Conservation (phyloP, 2,888 invertebrate species). For the Anoncus sp. region DNA sequence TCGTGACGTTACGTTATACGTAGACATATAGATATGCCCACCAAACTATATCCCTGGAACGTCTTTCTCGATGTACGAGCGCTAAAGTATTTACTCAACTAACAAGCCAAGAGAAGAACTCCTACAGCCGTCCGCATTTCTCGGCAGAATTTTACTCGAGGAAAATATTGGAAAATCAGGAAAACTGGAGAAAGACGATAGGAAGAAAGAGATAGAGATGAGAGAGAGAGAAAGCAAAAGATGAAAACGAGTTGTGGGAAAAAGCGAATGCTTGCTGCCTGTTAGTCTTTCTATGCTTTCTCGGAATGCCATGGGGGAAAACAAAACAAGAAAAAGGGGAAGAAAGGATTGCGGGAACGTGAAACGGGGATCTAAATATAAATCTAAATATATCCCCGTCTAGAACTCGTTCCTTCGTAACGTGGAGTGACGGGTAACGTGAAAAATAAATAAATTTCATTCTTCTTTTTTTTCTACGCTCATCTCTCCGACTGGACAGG, state of each 20-base stretch:
- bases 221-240: too few relatives aligned
- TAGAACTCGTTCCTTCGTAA: constrained; percentile 56
- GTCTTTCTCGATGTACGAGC: constrained; percentile 31
- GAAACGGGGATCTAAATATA: constrained; percentile 59
- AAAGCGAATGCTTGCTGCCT: constrained; percentile 38
- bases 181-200: constrained; percentile 43
- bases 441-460: constrained; percentile 59
- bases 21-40: constrained; percentile 2
- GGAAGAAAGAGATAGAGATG: too few relatives aligned
- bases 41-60: constrained; percentile 8
- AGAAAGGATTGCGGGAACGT: constrained; percentile 54
- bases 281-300: constrained; percentile 50
- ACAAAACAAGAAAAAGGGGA: constrained; percentile 53
- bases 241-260: constrained; percentile 44
- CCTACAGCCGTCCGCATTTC: constrained; percentile 41
- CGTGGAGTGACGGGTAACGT: constrained; percentile 59
- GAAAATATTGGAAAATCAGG: constrained; percentile 60
- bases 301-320: constrained; percentile 47
- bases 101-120: constrained; percentile 62
- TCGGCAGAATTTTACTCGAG: constrained; percentile 26
- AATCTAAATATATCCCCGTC: constrained; percentile 61
- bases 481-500: constrained; percentile 51
- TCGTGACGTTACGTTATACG: constrained; percentile 42
- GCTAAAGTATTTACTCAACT: constrained; percentile 66
- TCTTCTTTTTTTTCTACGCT: constrained; percentile 34